phyloP scores from a whole-genome alignment of 2,888 invertebrate species.

The Leucophenga maculata region DNA sequence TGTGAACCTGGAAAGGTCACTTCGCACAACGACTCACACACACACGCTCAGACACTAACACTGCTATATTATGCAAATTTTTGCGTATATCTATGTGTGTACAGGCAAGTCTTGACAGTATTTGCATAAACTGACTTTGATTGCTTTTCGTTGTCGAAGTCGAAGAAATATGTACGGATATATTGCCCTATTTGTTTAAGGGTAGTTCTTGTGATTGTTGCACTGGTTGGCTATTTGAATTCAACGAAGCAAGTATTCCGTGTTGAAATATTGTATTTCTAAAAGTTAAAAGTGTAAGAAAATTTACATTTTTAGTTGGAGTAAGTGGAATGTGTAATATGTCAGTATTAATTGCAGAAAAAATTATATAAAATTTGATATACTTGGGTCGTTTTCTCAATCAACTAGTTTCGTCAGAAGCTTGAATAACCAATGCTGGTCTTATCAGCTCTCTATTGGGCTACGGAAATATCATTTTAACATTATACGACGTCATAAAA shows the following conservation, averaged over 20 bases:
- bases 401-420: neutral
- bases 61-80: constrained; percentile 8
- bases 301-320: no score
- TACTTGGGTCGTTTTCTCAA: neutral
- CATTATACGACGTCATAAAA: no score
- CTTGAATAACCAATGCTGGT: no score
- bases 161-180: neutral
- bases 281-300: neutral
- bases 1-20: neutral
- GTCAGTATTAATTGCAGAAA: no score
- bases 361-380: no score
- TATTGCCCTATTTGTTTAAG: neutral
- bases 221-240: neutral
- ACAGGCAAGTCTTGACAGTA: constrained; percentile 26
- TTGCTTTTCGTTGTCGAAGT: constrained; percentile 16
- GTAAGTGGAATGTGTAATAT: no score
- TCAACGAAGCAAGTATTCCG: neutral
- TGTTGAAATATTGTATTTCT: neutral
- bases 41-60: constrained; percentile 13
- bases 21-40: constrained; percentile 17
- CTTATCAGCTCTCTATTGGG: no score
- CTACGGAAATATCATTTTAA: no score
- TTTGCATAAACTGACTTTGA: constrained; percentile 64
- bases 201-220: neutral
- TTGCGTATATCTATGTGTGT: constrained; percentile 13